Evolutionary conservation across 2,888 invertebrate species (phyloP), one percentile per base, ranked within the genome.

Genomic region (Drosophila mayaguana): DNA sequence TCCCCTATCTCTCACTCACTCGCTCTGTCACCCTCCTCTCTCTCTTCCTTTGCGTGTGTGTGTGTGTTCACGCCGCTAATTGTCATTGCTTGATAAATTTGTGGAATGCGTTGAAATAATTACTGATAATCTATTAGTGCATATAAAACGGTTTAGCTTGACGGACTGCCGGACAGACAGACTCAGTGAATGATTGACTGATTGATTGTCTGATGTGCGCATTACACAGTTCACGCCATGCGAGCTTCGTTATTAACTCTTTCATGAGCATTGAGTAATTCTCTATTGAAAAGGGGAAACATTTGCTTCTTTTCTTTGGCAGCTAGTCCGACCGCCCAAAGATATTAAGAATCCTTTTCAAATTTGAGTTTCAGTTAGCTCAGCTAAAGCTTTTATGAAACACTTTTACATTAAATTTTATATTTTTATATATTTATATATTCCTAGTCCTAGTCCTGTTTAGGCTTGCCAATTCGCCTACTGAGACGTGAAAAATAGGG

Each of bases 51-150:
- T 11, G 1, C 7, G 6, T 43, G 32, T 18, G 42, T 45, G 55
- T 55, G 28, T 54, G 25, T 42, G 40, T 48, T 18, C 18, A 36
- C 56, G 28, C 16, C 38, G 48, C 59, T 40, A 59, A 59, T 59
- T 59, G 48, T 28, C 59, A 40, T 43, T 56, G 56, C 56, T 56
- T 56, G 59, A 54, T 60, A 48, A 60, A 48, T 62, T 34, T 62
- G 43, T 43, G 22, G 32, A 54, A 50, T 54, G 46, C 16, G 25
- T 16, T 34, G 16, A 38, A n/a, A 38, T 38, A 59, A 38, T 38
- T 43, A 56, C 56, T 34, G 43, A 11, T 43, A 43, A 43, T 56
- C 43, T 56, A 43, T 43, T 34, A 34, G 43, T 34, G 20, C 38
- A 56, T 56, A 43, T 42, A 20, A 56, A 40, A 28, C 28, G 25